phyloP scores from a whole-genome alignment of 64 coral and sea anemone species.

The Astreopora myriophthalma region DNA sequence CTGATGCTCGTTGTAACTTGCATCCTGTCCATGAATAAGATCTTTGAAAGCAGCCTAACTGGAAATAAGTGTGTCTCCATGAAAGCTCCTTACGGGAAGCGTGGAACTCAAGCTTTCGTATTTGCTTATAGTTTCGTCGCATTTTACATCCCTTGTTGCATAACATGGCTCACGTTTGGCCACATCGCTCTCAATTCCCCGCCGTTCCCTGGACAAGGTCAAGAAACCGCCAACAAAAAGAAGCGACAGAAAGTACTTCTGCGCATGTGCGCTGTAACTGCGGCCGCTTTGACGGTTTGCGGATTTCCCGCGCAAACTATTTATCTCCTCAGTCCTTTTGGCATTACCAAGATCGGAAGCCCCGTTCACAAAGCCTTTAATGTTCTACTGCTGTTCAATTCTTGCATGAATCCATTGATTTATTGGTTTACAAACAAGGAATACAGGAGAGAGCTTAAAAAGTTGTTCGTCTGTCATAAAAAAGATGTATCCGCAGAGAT shows the following conservation, averaged over 20 bases:
- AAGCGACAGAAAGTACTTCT: background rate
- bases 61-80: background rate
- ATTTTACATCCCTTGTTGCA: constrained; percentile 34
- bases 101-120: background rate
- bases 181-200: constrained; percentile 13
- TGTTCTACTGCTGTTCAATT: constrained; percentile 8
- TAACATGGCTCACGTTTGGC: constrained; percentile 65
- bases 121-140: background rate
- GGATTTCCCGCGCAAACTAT: constrained; percentile 33
- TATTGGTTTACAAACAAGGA: constrained; percentile 33
- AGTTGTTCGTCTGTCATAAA: background rate
- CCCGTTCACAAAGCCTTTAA: constrained; percentile 17
- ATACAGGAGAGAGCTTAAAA: constrained; percentile 27
- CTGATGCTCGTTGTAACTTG: constrained; percentile 27
- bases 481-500: background rate
- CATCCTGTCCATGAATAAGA: constrained; percentile 36
- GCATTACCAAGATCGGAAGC: constrained; percentile 3
- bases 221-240: background rate
- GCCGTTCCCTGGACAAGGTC: background rate
- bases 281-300: background rate
- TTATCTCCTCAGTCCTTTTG: constrained; percentile 11
- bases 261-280: constrained; percentile 42
- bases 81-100: background rate
- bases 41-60: background rate
- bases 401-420: constrained; percentile 42